Evolutionary conservation across 1,140 invertebrate species (phyloP).

Genomic region (Proctacanthus coquilletti): DNA sequence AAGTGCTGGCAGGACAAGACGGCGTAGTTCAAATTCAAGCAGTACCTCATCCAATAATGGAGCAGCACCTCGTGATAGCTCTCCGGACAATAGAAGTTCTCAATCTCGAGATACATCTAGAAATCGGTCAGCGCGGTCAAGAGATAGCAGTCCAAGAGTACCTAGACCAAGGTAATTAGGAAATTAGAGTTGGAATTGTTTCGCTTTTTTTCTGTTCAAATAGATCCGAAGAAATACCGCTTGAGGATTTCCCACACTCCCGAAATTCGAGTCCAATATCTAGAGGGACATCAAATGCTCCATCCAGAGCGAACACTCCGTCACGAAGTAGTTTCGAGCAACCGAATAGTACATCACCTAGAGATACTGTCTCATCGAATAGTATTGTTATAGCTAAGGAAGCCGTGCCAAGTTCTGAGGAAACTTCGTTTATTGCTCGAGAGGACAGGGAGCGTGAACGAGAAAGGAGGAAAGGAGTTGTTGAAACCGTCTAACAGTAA

Average conservation of each 20-base stretch:
- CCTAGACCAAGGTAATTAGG: slow-evolving; percentile 39
- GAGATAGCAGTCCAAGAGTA: slow-evolving; percentile 53
- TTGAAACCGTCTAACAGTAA: slow-evolving; percentile 60
- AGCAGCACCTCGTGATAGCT: slow-evolving; percentile 9
- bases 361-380: slow-evolving; percentile 17
- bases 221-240: slow-evolving; percentile 64
- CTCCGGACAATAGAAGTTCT: slow-evolving; percentile 13
- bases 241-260: slow-evolving; percentile 53
- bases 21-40: slow-evolving; percentile 17
- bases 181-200: background rate
- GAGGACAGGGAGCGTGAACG: slow-evolving; percentile 28
- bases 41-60: slow-evolving; percentile 10
- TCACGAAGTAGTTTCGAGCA: slow-evolving; percentile 30
- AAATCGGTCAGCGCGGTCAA: slow-evolving; percentile 34
- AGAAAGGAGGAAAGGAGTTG: slow-evolving; percentile 38
- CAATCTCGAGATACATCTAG: slow-evolving; percentile 22
- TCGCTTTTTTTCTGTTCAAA: background rate
- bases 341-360: slow-evolving; percentile 27
- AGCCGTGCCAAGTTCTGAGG: slow-evolving; percentile 38
- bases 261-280: slow-evolving; percentile 22
- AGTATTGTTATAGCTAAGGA: slow-evolving; percentile 16
- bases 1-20: slow-evolving; percentile 22
- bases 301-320: slow-evolving; percentile 25
- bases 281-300: slow-evolving; percentile 14
- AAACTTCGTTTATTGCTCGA: slow-evolving; percentile 54